phyloP scores from a whole-genome alignment of 2,888 invertebrate genomes.

The Latrodectus elegans region DNA sequence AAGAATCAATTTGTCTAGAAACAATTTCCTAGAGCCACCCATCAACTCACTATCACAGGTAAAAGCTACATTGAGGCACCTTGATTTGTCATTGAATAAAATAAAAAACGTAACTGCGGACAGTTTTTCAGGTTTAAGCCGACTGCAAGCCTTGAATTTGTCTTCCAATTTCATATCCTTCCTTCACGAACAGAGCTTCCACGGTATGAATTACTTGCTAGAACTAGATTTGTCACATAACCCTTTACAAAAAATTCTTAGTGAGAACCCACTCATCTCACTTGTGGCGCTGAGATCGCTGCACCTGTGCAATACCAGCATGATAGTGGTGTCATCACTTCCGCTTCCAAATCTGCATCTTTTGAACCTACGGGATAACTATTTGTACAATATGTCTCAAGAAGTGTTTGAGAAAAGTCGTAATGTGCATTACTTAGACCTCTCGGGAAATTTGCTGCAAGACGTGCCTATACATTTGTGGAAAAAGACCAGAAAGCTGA shows the following conservation, averaged over 20 bases:
- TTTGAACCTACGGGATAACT: conserved; percentile 87
- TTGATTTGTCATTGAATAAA: conserved; percentile 86
- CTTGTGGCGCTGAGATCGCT: conserved; percentile 85
- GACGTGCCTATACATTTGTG: conserved; percentile 85
- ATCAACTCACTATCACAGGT: conserved; percentile 77
- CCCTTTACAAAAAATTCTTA: conserved; percentile 85
- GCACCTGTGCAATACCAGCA: conserved; percentile 88
- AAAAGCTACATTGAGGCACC: conserved; percentile 81
- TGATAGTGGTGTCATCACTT: conserved; percentile 78
- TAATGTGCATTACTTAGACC: conserved; percentile 82
- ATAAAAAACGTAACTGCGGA: conserved; percentile 82
- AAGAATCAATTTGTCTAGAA: conserved; percentile 61
- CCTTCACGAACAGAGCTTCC: conserved; percentile 73
- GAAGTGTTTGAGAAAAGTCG: conserved; percentile 75
- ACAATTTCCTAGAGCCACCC: conserved; percentile 45
- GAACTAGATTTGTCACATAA: conserved; percentile 85
- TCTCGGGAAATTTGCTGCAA: conserved; percentile 85
- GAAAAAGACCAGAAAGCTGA: conserved; percentile 82
- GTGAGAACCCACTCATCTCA: conserved; percentile 80
- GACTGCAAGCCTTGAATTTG: conserved; percentile 83
- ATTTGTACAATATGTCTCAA: conserved; percentile 82
- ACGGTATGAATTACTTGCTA: conserved; percentile 72
- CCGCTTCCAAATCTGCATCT: conserved; percentile 85
- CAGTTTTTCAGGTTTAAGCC: conserved; percentile 80
- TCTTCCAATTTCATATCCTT: conserved; percentile 77